These are phyloP conservation scores for Metellina segmentata DNA, from an alignment of 2,888 invertebrate species.

Conservation along the genomic window DNA sequence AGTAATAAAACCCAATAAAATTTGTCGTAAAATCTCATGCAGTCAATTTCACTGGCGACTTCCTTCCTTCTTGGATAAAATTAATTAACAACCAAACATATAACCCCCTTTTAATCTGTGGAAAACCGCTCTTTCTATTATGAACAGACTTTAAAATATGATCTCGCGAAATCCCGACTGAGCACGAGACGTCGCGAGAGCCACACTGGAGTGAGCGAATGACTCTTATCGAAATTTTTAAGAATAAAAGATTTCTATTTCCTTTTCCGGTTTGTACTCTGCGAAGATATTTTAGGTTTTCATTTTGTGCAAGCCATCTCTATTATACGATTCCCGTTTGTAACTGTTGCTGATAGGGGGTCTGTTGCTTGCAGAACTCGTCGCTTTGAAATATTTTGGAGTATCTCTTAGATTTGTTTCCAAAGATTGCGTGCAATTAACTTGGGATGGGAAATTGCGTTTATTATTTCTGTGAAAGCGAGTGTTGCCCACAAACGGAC, in stretches of 20 bases:
- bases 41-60: conserved; percentile 53
- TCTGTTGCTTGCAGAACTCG: background rate
- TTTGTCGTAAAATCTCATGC: conserved; percentile 47
- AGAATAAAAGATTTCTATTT: conserved; percentile 74
- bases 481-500: conserved; percentile 27
- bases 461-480: conserved; percentile 49
- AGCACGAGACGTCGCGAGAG: conserved; percentile 41
- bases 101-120: conserved; percentile 65
- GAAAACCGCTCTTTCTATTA: conserved; percentile 54
- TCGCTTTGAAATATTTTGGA: conserved; percentile 49
- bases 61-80: conserved; percentile 61
- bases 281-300: conserved; percentile 66
- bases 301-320: conserved; percentile 57
- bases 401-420: conserved; percentile 44
- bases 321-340: conserved; percentile 35
- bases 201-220: conserved; percentile 19
- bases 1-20: conserved; percentile 51
- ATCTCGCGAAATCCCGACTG: conserved; percentile 35
- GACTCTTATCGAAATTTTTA: conserved; percentile 66
- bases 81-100: conserved; percentile 66
- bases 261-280: conserved; percentile 53
- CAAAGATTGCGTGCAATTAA: conserved; percentile 46
- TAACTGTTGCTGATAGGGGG: conserved; percentile 35
- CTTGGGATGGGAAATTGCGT: conserved; percentile 44
- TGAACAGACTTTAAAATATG: conserved; percentile 56